phyloP scores from a whole-genome alignment of 2,888 invertebrate genomes.

The Caradrina kadenii region DNA sequence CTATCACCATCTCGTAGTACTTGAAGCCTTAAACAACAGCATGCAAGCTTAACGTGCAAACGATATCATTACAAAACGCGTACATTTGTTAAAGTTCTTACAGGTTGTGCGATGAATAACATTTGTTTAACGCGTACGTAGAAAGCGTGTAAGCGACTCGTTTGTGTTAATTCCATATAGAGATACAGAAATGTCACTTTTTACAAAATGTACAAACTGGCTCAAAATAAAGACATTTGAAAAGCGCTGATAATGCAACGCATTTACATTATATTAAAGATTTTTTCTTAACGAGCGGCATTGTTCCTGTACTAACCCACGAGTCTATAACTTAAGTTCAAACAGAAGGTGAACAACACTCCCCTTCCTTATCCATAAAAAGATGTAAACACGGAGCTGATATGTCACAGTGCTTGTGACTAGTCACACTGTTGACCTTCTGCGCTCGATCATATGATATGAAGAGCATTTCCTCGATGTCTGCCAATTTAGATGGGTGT shows the following conservation, averaged over 20 bases:
- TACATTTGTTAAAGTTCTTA: constrained; percentile 45
- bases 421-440: constrained; percentile 7
- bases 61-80: constrained; percentile 30
- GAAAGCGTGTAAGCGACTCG: constrained; percentile 13
- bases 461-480: neutral
- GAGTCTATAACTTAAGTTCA: no score
- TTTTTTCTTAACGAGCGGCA: no score
- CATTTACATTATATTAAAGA: no score
- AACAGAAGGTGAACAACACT: no score
- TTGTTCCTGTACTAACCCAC: no score
- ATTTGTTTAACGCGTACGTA: constrained; percentile 48
- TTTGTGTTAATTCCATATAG: neutral
- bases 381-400: no score
- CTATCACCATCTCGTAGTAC: no score
- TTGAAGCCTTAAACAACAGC: constrained; percentile 17
- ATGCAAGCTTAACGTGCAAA: constrained; percentile 12
- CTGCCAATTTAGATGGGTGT: constrained; percentile 29
- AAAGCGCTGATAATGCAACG: neutral
- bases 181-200: constrained; percentile 8
- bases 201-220: neutral
- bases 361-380: no score
- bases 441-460: neutral
- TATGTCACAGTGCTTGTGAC: no score
- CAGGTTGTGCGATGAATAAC: constrained; percentile 43
- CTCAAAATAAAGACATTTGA: neutral